Evolutionary conservation across 2,888 invertebrate species (phyloP), one percentile per base, ranked within the genome.

Genomic region (Molorchus minor): DNA sequence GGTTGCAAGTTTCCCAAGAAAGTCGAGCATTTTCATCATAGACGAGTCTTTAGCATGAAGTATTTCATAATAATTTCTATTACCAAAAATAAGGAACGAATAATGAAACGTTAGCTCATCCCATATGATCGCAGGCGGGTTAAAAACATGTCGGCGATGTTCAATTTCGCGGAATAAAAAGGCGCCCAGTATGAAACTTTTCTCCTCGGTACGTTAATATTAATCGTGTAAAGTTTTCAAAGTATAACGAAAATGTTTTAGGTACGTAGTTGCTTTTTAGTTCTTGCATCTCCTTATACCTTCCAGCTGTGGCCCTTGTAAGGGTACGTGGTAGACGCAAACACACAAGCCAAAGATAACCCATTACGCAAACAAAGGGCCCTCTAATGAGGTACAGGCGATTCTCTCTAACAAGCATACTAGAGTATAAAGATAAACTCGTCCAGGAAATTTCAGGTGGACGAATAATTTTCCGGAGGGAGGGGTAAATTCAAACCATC

Each of bases 401-500:
- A 44, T 44, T 44, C 29, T 25, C 44, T 44, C 25, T 21, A 29
- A 44, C 44, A 44, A 44, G 29, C 16, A 38, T 44, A 25, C 29
- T 44, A 25, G 8, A 29, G n/a, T n/a, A n/a, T n/a, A 10, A 41
- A 29, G 29, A 29, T 44, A 44, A 44, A 44, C 21, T 36, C 46
- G 15, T 12, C 49, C 47, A 55, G 49, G 49, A 58, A 62, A 62
- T 58, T 57, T 53, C 64, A 59, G 57, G 44, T 41, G 21, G 19
- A 29, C 10, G 29, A 29, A 25, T 21, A 44, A 58, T 62, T 63
- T 63, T 65, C 68, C 64, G 49, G 58, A 47, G 65, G 67, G 62
- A 65, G 56, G 58, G 59, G 60, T 62, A 69, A 65, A 67, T 64
- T 63, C 66, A 66, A 46, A 66, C 62, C 49, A 62, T 61, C 59